phyloP scores from a whole-genome alignment of 2,888 invertebrate species.

The Sesia bembeciformis region DNA sequence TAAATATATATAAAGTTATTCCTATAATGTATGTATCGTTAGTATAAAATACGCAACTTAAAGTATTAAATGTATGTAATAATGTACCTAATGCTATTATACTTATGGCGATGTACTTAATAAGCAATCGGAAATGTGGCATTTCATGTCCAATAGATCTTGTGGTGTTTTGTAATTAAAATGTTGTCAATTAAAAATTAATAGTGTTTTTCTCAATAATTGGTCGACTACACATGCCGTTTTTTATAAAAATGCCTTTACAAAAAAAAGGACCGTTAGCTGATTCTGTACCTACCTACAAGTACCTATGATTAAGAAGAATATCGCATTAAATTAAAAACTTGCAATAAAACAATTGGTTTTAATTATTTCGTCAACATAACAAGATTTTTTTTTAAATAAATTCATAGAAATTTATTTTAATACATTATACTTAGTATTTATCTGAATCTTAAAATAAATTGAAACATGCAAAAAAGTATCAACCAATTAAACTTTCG shows the following conservation, averaged over 20 bases:
- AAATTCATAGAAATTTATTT: no score
- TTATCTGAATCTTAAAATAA: no score
- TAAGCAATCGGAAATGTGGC: conserved; percentile 60
- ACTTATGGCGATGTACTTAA: conserved; percentile 63
- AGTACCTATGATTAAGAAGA: no score
- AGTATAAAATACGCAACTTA: conserved; percentile 64
- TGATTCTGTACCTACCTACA: no score
- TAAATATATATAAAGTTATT: conserved; percentile 36
- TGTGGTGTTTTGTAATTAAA: conserved; percentile 75
- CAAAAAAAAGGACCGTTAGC: no score
- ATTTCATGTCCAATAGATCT: conserved; percentile 67
- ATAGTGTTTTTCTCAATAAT: not conserved
- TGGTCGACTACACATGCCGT: not conserved
- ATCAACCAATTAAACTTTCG: no score
- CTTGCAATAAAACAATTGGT: no score
- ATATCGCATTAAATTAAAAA: no score
- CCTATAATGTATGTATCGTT: conserved; percentile 49
- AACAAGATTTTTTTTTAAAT: no score
- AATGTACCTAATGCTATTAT: conserved; percentile 57
- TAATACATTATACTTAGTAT: no score
- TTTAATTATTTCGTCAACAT: no score
- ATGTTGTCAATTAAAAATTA: conserved; percentile 66
- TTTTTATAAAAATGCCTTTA: not conserved
- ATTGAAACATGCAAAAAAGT: no score
- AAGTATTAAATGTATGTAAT: conserved; percentile 56